Evolutionary conservation across 2,797 vertebrate species (phyloP), one percentile per base, ranked within the genome.

Genomic region (Acrossocheilus fasciatus): DNA sequence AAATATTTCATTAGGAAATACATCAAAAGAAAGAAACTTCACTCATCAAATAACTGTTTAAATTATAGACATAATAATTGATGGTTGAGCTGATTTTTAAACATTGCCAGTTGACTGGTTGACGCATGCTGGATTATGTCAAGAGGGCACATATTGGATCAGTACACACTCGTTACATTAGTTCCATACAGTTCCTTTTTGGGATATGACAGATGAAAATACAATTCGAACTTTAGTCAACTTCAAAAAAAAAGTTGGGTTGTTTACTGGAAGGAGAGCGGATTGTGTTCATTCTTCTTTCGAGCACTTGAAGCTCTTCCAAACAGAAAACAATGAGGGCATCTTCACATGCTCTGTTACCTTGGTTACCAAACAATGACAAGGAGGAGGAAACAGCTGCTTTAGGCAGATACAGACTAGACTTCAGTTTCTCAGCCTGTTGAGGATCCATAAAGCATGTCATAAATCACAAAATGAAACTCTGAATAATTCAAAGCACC

Each of bases 351-450:
- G 68, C 66, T 64, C n/a, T 47, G 52, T 62, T 36, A 43, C 81
- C 69, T 43, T 83, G 69, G n/a, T 83, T 30, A 74, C 68, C 70
- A 62, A 83, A 74, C 70, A 43, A 74, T n/a, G 41, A 36, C 4
- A 36, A 68, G 30, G 1, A 83, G 20, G 26, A 74, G 11, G 23
- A 82, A 73, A 12, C 81, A 45, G 68, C 82, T 74, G 81, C 11
- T 36, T 74, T 83, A 18, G 8, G 18, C 26, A 83, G 17, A n/a
- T 45, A 41, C 26, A 43, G 26, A 45, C 47, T 54, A 82, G 34
- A 41, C 34, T 30, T 82, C 17, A 74, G 81, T 73, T 57, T 73
- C 39, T 36, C 17, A 82, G 34, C 52, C 69, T 59, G 23, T 45
- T 26, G 18, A 59, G 52, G 52, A 45, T 79, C 41, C 57, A 79